These are phyloP conservation scores for Melipona beecheii DNA, from an alignment of 2,888 invertebrate species.

Conservation along the genomic window DNA sequence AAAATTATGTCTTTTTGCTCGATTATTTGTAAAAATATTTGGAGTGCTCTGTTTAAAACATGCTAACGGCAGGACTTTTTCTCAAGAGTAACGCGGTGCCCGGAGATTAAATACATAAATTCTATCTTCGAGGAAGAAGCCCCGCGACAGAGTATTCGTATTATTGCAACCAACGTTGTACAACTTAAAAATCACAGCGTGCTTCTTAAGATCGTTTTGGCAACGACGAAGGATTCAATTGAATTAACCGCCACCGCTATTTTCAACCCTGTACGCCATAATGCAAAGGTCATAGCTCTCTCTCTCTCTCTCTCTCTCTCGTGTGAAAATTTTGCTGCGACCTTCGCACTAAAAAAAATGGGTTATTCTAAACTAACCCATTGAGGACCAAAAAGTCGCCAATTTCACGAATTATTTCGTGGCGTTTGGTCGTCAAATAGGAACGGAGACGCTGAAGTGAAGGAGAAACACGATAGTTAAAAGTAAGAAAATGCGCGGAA, in stretches of 20 bases:
- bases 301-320: too few species aligned
- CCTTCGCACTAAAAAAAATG: slow-evolving; percentile 55
- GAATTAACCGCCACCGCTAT: slow-evolving; percentile 61
- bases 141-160: slow-evolving; percentile 40
- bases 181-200: slow-evolving; percentile 63
- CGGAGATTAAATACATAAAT: slow-evolving; percentile 27
- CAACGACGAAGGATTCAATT: slow-evolving; percentile 42
- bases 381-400: too few species aligned
- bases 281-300: slow-evolving; percentile 64
- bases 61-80: slow-evolving; percentile 3
- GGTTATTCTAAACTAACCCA: not conserved
- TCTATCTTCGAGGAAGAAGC: slow-evolving; percentile 7
- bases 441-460: not conserved
- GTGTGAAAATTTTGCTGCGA: slow-evolving; percentile 41
- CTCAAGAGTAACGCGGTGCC: slow-evolving; percentile 16
- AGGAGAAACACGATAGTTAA: not conserved
- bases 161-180: slow-evolving; percentile 28
- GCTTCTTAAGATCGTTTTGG: slow-evolving; percentile 44
- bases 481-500: not conserved
- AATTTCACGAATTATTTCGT: too few species aligned
- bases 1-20: slow-evolving; percentile 16
- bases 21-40: slow-evolving; percentile 32
- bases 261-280: slow-evolving; percentile 48
- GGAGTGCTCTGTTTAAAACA: not conserved
- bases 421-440: too few species aligned